Evolutionary conservation across 1,140 invertebrate genomes (phyloP).

Genomic region (Maniola jurtina): DNA sequence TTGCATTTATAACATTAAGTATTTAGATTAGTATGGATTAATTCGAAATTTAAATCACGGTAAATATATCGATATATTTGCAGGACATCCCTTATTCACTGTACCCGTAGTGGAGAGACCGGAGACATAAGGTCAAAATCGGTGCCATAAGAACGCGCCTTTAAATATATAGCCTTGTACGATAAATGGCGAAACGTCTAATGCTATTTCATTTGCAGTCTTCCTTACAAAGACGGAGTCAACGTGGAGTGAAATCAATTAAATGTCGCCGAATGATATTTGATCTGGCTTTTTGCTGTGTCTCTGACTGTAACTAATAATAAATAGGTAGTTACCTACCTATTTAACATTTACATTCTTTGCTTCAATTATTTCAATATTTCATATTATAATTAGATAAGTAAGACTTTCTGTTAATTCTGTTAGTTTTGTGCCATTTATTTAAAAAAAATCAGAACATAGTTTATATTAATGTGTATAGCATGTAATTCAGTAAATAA

Average conservation of each 20-base stretch:
- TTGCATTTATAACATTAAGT: no score
- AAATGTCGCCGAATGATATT: constrained; percentile 21
- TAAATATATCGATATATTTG: constrained; percentile 28
- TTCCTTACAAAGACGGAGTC: constrained; percentile 19
- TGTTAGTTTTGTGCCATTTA: no score
- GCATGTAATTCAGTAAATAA: no score
- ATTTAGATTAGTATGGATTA: background rate
- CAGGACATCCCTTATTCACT: constrained; percentile 44
- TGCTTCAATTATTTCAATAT: no score
- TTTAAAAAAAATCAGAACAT: no score
- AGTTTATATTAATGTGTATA: no score
- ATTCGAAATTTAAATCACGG: background rate
- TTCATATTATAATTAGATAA: no score
- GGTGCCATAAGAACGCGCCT: constrained; percentile 57
- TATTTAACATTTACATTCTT: background rate
- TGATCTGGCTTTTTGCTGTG: constrained; percentile 1
- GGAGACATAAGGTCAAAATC: constrained; percentile 74
- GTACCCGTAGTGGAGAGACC: constrained; percentile 55
- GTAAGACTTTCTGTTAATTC: no score
- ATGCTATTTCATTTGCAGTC: constrained; percentile 66
- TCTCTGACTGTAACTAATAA: background rate
- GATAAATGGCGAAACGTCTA: constrained; percentile 60
- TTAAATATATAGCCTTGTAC: constrained; percentile 71
- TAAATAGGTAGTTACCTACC: background rate
- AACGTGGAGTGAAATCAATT: constrained; percentile 28